Evolutionary conservation across 2,797 vertebrate species (phyloP).

Genomic region (Cuculus canorus): DNA sequence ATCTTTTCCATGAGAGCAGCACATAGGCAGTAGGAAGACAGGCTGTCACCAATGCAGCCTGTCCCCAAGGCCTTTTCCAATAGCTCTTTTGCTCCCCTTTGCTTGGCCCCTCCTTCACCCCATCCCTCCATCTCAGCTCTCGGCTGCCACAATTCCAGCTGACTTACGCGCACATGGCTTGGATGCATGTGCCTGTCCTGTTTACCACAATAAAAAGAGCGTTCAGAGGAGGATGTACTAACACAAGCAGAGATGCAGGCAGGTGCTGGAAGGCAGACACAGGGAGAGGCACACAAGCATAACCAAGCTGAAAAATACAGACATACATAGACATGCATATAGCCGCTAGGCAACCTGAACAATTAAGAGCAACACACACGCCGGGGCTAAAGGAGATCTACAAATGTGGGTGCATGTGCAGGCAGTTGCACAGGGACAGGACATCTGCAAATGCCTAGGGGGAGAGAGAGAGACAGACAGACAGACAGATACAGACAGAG

Average conservation of each 20-base stretch:
- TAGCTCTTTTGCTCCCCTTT: background rate
- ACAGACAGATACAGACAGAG: background rate
- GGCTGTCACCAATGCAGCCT: background rate
- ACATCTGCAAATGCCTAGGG: background rate
- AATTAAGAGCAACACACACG: background rate
- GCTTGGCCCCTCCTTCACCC: background rate
- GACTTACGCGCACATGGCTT: rapidly evolving
- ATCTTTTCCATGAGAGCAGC: background rate
- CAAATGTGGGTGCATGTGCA: background rate
- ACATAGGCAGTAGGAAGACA: background rate
- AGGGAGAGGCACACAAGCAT: background rate
- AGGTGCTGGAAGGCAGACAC: rapidly evolving
- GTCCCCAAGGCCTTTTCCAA: background rate
- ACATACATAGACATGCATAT: background rate
- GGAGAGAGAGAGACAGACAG: background rate
- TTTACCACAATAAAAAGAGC: background rate
- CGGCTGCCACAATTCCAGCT: background rate
- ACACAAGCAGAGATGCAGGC: background rate
- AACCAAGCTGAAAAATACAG: background rate
- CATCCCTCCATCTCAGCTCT: background rate
- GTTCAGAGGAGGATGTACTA: background rate
- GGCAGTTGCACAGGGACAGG: background rate
- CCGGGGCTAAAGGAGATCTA: background rate
- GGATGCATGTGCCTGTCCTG: background rate
- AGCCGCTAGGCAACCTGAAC: background rate